Base-by-base conservation (phyloP, 2,888 invertebrate species). In the Halictus quadricinctus region DNA sequence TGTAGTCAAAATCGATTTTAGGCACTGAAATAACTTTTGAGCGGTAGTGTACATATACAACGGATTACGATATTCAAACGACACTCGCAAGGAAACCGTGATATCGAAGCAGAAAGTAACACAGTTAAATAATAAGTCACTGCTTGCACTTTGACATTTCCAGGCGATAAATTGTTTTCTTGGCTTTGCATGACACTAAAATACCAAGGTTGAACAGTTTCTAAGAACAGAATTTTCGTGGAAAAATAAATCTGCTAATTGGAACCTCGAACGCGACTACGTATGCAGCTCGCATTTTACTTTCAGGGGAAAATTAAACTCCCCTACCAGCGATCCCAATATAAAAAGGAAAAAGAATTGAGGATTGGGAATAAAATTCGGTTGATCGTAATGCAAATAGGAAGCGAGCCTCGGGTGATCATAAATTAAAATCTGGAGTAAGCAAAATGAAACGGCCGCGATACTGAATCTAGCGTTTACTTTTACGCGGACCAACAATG, bases 401-500 rank as follows among this genome's bases (percentile, higher is more conserved):
- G n/a, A 54, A n/a, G n/a, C 10, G n/a, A 54, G n/a, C 3, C 10
- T n/a, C 10, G 5, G 25, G 25, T 29, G 25, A 25, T 25, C 21
- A 60, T 25, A 60, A 60, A 60, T 60, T 60, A n/a, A 25, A 60
- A 21, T 25, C 25, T 15, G 18, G 8, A 25, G 29, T 48, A 12
- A 25, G 18, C 41, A 0, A 29, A 13, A 13, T 7, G 60, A 43
- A 54, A n/a, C 2, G 2, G 54, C 2, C 8, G 8, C 36, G 15
- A 48, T 74, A 79, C 50, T 46, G 60, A 64, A 74, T 74, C 76
- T 64, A 25, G 29, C 48, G 21, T 48, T n/a, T 74, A 81, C 76
- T 81, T 36, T 36, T 77, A 74, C 77, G 74, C 79, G 64, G 48
- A n/a, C 36, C n/a, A 70, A 76, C 79, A 75, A 80, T 78, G n/a